These are phyloP conservation scores for Oryzias woworae DNA, from an alignment of 2,113 vertebrate genomes.

Conservation along the genomic window DNA sequence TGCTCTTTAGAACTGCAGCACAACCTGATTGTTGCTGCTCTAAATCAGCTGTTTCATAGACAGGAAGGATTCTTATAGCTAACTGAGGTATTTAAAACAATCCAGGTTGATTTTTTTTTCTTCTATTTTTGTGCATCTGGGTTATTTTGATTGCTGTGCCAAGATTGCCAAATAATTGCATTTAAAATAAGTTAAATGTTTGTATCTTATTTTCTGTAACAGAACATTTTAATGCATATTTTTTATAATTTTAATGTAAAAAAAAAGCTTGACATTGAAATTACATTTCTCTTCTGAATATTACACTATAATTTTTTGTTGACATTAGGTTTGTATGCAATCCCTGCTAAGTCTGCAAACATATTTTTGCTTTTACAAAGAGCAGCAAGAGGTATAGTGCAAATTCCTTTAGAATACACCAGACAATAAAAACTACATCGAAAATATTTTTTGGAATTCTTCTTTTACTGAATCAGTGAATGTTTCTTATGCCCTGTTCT, in stretches of 20 bases:
- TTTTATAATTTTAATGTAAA: constrained; percentile 23
- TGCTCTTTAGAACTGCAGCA: too few relatives aligned
- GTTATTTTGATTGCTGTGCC: too few relatives aligned
- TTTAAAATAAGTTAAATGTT: too few relatives aligned
- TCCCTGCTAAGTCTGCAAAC: constrained; percentile 44
- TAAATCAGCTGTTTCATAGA: too few relatives aligned
- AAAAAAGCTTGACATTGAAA: constrained; percentile 18
- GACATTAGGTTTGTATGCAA: constrained; percentile 43
- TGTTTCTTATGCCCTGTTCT: constrained; percentile 23
- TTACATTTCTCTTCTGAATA: constrained; percentile 20
- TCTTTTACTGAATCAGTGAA: constrained; percentile 14
- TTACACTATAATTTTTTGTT: constrained; percentile 33
- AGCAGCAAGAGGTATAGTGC: constrained; percentile 36
- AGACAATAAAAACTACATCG: constrained; percentile 16
- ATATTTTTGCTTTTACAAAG: constrained; percentile 49
- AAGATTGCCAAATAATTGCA: too few relatives aligned
- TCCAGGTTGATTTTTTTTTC: too few relatives aligned
- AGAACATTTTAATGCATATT: too few relatives aligned
- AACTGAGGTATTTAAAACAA: too few relatives aligned
- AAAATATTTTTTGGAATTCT: constrained; percentile 8
- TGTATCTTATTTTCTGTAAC: too few relatives aligned
- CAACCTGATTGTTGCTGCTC: too few relatives aligned
- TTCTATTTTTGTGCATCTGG: too few relatives aligned
- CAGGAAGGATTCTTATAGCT: too few relatives aligned
- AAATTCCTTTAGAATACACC: constrained; percentile 1